phyloP scores from a whole-genome alignment of 1,140 invertebrate genomes.

The Ceratitis capitata region DNA sequence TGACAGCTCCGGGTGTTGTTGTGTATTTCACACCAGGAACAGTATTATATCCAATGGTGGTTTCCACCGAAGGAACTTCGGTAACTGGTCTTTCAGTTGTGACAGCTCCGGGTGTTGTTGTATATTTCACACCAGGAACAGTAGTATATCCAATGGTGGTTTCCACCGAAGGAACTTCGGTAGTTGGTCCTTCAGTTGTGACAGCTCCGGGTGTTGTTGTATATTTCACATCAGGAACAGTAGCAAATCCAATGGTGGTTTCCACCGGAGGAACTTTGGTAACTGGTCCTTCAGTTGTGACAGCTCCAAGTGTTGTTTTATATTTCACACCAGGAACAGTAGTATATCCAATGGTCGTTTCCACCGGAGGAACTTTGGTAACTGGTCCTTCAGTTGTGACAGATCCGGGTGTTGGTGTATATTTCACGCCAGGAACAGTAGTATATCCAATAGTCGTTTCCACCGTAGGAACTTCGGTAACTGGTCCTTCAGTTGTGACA shows the following conservation, averaged over 20 bases:
- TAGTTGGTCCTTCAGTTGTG: not conserved
- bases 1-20: not conserved
- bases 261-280: not conserved
- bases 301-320: not conserved
- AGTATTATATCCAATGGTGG: not conserved
- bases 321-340: not conserved
- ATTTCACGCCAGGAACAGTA: not conserved
- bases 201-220: not conserved
- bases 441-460: not conserved
- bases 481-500: not conserved
- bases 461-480: not conserved
- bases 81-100: not conserved
- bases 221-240: not conserved
- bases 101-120: not conserved
- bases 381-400: not conserved
- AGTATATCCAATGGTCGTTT: not conserved
- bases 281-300: not conserved
- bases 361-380: not conserved
- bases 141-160: constrained; percentile 44
- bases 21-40: not conserved
- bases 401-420: not conserved
- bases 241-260: not conserved
- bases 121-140: not conserved
- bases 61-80: not conserved
- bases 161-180: not conserved